Percentiles rank a stretch among this genome's conserved stretches.
Conservation (phyloP, 2,888 invertebrate species). For the Eumerus sabulonum region DNA sequence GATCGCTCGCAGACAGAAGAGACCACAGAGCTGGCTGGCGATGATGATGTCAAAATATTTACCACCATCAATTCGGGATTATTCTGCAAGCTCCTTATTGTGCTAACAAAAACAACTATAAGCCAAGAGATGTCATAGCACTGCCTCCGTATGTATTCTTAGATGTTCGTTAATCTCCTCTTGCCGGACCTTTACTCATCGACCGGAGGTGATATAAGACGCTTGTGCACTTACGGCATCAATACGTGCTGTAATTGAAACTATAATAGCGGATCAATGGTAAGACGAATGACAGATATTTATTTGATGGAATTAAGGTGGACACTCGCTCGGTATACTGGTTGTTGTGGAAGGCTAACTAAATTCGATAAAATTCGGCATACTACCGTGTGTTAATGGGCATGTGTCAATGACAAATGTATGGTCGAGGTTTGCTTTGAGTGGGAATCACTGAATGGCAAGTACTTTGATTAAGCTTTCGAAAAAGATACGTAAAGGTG, state of each 20-base stretch:
- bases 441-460: constrained; percentile 9
- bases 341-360: constrained; percentile 27
- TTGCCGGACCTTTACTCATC: constrained; percentile 41
- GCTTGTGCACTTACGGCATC: constrained; percentile 66
- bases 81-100: constrained; percentile 65
- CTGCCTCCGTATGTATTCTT: constrained; percentile 41
- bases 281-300: constrained; percentile 63
- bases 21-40: constrained; percentile 54
- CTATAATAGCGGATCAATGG: constrained; percentile 65
- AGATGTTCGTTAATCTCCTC: constrained; percentile 58
- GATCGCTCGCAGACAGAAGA: constrained; percentile 30
- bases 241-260: constrained; percentile 68
- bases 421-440: background rate
- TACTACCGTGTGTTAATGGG: constrained; percentile 33
- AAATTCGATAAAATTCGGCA: constrained; percentile 49
- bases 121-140: constrained; percentile 47
- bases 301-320: constrained; percentile 68
- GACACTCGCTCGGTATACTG: constrained; percentile 40
- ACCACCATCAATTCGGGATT: constrained; percentile 68
- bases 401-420: constrained; percentile 12
- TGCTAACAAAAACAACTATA: constrained; percentile 35
- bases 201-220: constrained; percentile 62
- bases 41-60: constrained; percentile 69
- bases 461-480: constrained; percentile 9
- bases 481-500: background rate